Evolutionary conservation across 2,113 vertebrate genomes (phyloP).

Genomic region (Pygoscelis adeliae): DNA sequence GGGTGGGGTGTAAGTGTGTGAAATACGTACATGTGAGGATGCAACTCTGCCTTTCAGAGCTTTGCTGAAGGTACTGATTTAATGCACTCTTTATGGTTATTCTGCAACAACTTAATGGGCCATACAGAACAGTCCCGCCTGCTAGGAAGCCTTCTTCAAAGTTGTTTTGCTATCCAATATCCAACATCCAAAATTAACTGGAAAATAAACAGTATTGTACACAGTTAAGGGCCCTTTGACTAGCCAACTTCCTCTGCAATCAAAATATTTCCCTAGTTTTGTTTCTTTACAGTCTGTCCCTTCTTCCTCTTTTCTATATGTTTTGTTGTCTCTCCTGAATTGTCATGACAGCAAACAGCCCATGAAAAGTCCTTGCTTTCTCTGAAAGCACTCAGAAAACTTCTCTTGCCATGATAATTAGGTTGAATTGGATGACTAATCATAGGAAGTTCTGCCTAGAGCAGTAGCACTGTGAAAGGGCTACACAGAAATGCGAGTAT

Average conservation of each 20-base stretch:
- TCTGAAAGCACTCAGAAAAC: constrained; percentile 8
- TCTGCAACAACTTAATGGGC: neutral
- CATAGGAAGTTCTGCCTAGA: neutral
- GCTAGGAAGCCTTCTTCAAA: neutral
- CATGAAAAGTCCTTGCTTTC: neutral
- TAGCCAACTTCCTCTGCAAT: neutral
- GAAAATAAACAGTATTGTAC: neutral
- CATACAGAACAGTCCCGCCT: neutral
- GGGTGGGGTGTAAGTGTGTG: neutral
- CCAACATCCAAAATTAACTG: neutral
- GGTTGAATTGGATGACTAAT: constrained; percentile 23
- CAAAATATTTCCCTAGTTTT: neutral
- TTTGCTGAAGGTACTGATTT: neutral
- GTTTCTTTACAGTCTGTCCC: neutral
- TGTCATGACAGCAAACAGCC: neutral
- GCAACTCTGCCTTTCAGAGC: neutral
- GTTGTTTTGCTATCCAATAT: neutral
- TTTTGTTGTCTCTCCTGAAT: neutral
- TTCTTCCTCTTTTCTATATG: neutral
- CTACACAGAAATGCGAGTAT: neutral
- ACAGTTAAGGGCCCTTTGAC: neutral
- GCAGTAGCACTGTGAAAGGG: neutral
- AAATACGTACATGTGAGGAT: neutral
- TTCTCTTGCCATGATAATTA: neutral
- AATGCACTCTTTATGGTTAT: neutral